Base-by-base conservation (phyloP, 2,888 invertebrate genomes). In the Atethmia centrago region DNA sequence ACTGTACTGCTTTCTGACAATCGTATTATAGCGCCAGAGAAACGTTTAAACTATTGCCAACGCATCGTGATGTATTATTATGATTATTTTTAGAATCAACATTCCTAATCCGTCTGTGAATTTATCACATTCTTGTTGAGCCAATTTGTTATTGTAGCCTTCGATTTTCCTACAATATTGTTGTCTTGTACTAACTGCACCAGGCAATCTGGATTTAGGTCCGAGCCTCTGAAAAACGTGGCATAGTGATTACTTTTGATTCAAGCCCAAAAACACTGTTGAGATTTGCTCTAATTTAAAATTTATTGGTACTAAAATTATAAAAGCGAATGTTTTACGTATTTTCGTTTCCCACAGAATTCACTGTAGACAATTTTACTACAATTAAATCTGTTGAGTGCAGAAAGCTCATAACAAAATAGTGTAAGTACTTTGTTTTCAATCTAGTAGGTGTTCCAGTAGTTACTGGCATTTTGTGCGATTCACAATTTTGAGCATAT, bases 1-100 rank as follows among this genome's bases (percentile, higher is more conserved):
- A 91, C 88, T 87, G 79, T 87, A 85, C 85, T 87, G 87, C 78
- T 88, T 90, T 90, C 91, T 90, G 88, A 90, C 90, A 90, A 89
- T 87, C 84, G 85, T 86, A 83, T 88, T 85, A 83, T 88, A 89
- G 92, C 92, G 91, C 93, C 91, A 90, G 90, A 77, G 69, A 85
- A 87, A 84, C 83, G 84, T 82, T 82, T 86, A 76, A 86, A 83
- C 82, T 88, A 85, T 87, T 89, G 90, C 88, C 90, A 90, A 87
- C 80, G 83, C 84, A 81, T 83, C 65, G 58, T 78, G 69, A 82
- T 87, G 76, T 80, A 79, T 79, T 73, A 74, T 76, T 58, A 66
- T 68, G 19, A 74, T 81, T 76, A 80, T 85, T 87, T 82, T 78
- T 80, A 80, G 74, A 71, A 76, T 69, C 64, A 31, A 67, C 71